Evolutionary conservation across 2,113 vertebrate species (phyloP).

Genomic region (Murina feae): DNA sequence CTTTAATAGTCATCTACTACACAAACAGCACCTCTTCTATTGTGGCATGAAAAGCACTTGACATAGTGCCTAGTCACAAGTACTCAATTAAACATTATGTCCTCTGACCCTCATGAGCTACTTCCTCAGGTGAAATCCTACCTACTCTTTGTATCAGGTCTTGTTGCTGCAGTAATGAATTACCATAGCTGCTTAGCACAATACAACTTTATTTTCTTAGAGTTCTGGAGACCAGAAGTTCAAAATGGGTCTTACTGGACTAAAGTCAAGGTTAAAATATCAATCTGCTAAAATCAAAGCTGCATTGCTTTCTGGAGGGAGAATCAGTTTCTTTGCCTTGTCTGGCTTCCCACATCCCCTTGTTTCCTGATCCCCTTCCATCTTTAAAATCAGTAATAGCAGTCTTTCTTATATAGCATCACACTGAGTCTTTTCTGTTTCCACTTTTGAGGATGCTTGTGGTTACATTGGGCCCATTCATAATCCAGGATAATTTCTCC

Average conservation of each 20-base stretch:
- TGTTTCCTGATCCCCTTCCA: neutral
- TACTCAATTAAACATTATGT: neutral
- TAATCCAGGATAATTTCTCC: neutral
- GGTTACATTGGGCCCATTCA: neutral
- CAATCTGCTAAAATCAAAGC: neutral
- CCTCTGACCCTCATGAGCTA: neutral
- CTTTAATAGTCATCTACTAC: neutral
- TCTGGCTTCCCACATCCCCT: neutral
- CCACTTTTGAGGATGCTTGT: neutral
- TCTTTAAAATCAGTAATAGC: neutral
- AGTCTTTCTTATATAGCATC: neutral
- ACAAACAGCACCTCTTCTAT: neutral
- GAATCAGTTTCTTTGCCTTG: neutral
- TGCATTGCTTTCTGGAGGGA: neutral
- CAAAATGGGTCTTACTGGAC: neutral
- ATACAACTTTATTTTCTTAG: neutral
- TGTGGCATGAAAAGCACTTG: neutral
- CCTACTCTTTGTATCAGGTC: neutral
- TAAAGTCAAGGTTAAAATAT: neutral
- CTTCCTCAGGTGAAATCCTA: neutral
- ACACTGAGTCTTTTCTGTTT: neutral
- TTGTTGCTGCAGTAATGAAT: neutral
- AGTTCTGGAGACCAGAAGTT: neutral
- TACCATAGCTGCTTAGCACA: neutral
- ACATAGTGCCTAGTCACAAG: neutral